These are phyloP conservation scores for Rallus crepitans DNA, from an alignment of 2,797 vertebrate species.

Conservation along the genomic window DNA sequence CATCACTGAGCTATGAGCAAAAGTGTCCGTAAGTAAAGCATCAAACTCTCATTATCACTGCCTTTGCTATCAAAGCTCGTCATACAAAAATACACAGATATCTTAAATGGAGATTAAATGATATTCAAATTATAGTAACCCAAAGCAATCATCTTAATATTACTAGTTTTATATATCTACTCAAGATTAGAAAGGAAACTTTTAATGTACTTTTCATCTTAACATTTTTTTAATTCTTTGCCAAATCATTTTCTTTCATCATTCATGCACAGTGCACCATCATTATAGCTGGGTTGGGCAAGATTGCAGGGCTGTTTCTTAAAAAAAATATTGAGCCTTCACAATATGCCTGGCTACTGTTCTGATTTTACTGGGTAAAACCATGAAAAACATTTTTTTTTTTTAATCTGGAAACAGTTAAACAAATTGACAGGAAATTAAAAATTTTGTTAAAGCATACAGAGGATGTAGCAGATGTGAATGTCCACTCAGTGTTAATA, in stretches of 20 bases:
- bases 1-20: constrained; percentile 36
- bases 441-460: neutral
- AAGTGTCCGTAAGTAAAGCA: constrained; percentile 31
- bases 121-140: constrained; percentile 38
- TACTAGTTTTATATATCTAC: neutral
- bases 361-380: neutral
- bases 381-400: neutral
- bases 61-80: constrained; percentile 42
- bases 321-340: neutral
- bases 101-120: constrained; percentile 28
- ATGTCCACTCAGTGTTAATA: neutral
- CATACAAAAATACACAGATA: constrained; percentile 38
- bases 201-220: constrained; percentile 30
- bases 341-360: neutral
- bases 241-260: constrained; percentile 32
- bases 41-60: constrained; percentile 29
- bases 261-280: neutral
- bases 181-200: constrained; percentile 30
- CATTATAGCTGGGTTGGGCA: neutral
- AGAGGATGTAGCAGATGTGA: neutral
- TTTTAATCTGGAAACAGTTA: neutral
- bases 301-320: neutral
- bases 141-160: constrained; percentile 36
- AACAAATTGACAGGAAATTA: neutral
- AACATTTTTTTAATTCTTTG: constrained; percentile 6